Evolutionary conservation across 2,797 vertebrate genomes (phyloP).

Genomic region (Sarcoramphus papa): DNA sequence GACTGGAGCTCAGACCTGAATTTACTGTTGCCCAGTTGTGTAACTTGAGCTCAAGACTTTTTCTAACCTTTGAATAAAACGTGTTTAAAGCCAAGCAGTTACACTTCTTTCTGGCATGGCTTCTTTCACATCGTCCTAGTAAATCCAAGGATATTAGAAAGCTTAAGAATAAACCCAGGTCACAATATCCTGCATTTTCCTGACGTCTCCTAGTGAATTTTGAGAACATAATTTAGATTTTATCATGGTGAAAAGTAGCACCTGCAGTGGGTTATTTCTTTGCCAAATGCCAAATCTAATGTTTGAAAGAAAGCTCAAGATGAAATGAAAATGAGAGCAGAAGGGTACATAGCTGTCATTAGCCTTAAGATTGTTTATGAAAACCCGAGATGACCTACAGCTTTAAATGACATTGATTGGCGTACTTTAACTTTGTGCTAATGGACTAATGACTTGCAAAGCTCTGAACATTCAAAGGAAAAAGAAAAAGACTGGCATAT

Average conservation of each 20-base stretch:
- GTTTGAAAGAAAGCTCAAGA: slow-evolving; percentile 56
- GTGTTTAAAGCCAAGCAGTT: background rate
- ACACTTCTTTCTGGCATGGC: background rate
- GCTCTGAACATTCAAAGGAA: background rate
- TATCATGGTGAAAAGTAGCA: slow-evolving; percentile 33
- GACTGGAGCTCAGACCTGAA: background rate
- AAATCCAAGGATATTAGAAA: background rate
- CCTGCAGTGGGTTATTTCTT: slow-evolving; percentile 36
- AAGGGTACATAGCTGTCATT: slow-evolving; percentile 56
- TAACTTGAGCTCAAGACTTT: background rate
- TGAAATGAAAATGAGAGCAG: slow-evolving; percentile 48
- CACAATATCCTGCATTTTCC: background rate
- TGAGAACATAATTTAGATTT: slow-evolving; percentile 51
- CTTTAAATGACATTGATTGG: slow-evolving; percentile 62
- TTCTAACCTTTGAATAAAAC: background rate
- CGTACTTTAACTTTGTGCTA: slow-evolving; percentile 53
- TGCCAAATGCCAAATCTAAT: slow-evolving; percentile 49
- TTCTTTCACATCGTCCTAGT: background rate
- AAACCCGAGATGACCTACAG: slow-evolving; percentile 47
- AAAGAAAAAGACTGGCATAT: slow-evolving; percentile 3
- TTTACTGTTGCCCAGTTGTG: background rate
- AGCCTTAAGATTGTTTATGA: slow-evolving; percentile 65
- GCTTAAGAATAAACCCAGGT: slow-evolving; percentile 4
- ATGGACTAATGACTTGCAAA: slow-evolving; percentile 59
- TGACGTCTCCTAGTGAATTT: slow-evolving; percentile 30